A percentile compares a stretch with the other conserved stretches of the same genome.
Conservation (phyloP, 2,113 vertebrate species). For the Ornithorhynchus anatinus region DNA sequence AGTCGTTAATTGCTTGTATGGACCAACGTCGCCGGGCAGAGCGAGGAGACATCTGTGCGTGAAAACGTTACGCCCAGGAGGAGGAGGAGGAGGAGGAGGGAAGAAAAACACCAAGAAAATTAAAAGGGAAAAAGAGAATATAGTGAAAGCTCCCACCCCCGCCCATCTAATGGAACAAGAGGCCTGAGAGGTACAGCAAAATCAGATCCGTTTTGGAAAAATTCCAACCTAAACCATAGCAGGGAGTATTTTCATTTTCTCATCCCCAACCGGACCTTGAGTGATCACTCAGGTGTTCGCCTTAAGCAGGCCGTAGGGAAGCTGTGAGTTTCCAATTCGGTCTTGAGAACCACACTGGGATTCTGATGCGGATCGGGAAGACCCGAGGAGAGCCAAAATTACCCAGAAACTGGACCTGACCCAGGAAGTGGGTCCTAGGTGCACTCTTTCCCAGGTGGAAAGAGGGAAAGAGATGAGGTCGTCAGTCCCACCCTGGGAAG, state of each 20-base stretch:
- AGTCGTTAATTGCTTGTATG: slow-evolving; percentile 97
- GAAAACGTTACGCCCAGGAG: slow-evolving; percentile 78
- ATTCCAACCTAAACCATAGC: neutral
- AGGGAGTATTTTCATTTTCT: neutral
- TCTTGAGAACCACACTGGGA: neutral
- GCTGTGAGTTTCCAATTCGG: neutral
- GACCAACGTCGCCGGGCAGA: slow-evolving; percentile 95
- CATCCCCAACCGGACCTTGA: neutral
- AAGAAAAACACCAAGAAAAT: slow-evolving; percentile 77
- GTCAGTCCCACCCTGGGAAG: neutral
- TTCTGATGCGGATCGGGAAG: neutral
- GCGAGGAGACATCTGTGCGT: slow-evolving; percentile 91
- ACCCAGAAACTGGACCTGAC: neutral
- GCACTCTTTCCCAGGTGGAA: neutral
- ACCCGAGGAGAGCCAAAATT: neutral
- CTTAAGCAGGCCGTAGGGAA: neutral
- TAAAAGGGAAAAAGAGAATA: slow-evolving; percentile 72
- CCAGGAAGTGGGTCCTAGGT: neutral
- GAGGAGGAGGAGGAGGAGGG: slow-evolving; percentile 64
- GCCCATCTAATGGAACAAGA: slow-evolving; percentile 64
- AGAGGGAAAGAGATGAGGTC: neutral
- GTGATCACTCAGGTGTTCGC: too few species aligned
- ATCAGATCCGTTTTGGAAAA: neutral
- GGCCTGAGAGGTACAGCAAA: neutral
- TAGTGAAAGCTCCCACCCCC: slow-evolving; percentile 67